These are phyloP conservation scores for human DNA, from an alignment of 2,113 vertebrate genomes.

Conservation along the genomic window GRCh38 chr6:162824001-162824500, in stretches of 20 bases:
- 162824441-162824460: background rate
- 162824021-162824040: rapidly evolving
- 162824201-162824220: background rate
- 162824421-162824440: background rate
- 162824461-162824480: background rate
- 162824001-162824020: rapidly evolving
- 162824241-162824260: too few relatives aligned
- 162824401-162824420: background rate
- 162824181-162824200: too few relatives aligned
- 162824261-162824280: rapidly evolving
- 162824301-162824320: background rate
- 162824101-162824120: background rate
- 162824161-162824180: background rate
- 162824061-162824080: background rate
- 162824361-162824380: background rate
- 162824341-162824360: background rate
- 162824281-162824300: background rate
- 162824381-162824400: background rate
- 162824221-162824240: background rate
- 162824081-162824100: background rate
- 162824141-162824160: background rate
- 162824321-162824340: background rate
- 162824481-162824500: background rate
- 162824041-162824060: background rate
- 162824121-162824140: background rate